Evolutionary conservation across 2,888 invertebrate species (phyloP).

Genomic region (Alcis repandata): DNA sequence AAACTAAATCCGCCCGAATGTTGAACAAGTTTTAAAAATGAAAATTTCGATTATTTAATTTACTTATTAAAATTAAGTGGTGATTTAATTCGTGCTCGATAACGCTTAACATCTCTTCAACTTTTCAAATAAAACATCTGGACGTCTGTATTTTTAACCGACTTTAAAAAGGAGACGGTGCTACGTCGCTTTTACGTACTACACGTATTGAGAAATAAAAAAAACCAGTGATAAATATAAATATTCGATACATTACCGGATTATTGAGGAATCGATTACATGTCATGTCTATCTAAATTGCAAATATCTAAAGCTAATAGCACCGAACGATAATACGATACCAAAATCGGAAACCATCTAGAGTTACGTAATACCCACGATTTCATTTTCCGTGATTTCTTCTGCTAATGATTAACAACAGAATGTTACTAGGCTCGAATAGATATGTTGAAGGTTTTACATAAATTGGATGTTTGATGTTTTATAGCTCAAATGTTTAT

Average conservation of each 20-base stretch:
- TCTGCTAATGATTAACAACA: slow-evolving; percentile 4
- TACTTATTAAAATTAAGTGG: not conserved
- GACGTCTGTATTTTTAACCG: too few relatives aligned
- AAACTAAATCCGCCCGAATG: slow-evolving; percentile 4
- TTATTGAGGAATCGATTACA: slow-evolving; percentile 20
- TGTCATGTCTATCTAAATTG: slow-evolving; percentile 26
- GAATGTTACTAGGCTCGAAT: not conserved
- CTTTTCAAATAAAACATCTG: too few relatives aligned
- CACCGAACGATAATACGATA: slow-evolving; percentile 15
- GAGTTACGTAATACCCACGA: slow-evolving; percentile 23
- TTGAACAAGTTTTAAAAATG: slow-evolving; percentile 4
- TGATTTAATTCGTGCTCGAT: not conserved
- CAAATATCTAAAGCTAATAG: slow-evolving; percentile 18
- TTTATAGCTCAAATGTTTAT: slow-evolving; percentile 2
- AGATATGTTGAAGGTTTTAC: not conserved
- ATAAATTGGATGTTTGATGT: slow-evolving; percentile 3
- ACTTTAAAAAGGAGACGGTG: too few relatives aligned
- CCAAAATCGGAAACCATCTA: slow-evolving; percentile 28
- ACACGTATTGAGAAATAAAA: too few relatives aligned
- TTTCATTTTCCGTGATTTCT: slow-evolving; percentile 28
- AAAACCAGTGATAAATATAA: slow-evolving; percentile 22
- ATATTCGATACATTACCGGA: slow-evolving; percentile 14
- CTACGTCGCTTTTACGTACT: too few relatives aligned
- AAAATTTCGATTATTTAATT: not conserved
- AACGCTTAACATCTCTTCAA: too few relatives aligned